phyloP scores from a whole-genome alignment of 2,888 invertebrate species.

The Calameuta pallipes region DNA sequence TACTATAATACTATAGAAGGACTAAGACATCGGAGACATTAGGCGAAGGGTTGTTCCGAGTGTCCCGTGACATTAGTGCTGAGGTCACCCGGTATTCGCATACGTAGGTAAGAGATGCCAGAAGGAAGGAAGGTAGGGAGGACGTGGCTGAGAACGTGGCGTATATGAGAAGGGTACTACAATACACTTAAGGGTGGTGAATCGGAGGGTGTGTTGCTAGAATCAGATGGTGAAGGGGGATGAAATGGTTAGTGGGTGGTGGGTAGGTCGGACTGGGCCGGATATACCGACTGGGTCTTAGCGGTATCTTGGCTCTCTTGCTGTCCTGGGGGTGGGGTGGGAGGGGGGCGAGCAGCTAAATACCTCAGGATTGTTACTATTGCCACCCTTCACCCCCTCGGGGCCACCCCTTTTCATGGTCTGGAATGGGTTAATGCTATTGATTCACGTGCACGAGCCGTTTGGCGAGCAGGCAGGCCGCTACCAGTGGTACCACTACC shows the following conservation, averaged over 20 bases:
- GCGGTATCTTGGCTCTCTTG: conserved; percentile 63
- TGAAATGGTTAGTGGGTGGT: conserved; percentile 32
- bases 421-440: conserved; percentile 67
- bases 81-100: conserved; percentile 50
- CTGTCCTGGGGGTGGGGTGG: conserved; percentile 37
- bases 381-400: conserved; percentile 49
- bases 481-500: conserved; percentile 15
- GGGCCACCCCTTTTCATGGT: conserved; percentile 57
- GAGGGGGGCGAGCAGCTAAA: conserved; percentile 59
- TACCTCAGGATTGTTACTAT: conserved; percentile 67
- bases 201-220: conserved; percentile 25
- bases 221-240: conserved; percentile 36
- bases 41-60: background rate
- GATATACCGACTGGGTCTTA: conserved; percentile 61
- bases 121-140: conserved; percentile 20
- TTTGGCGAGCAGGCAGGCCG: conserved; percentile 33
- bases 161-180: conserved; percentile 21
- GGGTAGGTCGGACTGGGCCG: conserved; percentile 43
- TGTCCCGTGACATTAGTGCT: background rate
- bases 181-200: conserved; percentile 30
- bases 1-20: background rate
- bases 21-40: background rate
- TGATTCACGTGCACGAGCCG: conserved; percentile 64
- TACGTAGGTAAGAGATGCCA: conserved; percentile 30
- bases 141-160: conserved; percentile 27